Evolutionary conservation across 2,113 vertebrate species (phyloP).

Genomic region (Cepphus grylle): DNA sequence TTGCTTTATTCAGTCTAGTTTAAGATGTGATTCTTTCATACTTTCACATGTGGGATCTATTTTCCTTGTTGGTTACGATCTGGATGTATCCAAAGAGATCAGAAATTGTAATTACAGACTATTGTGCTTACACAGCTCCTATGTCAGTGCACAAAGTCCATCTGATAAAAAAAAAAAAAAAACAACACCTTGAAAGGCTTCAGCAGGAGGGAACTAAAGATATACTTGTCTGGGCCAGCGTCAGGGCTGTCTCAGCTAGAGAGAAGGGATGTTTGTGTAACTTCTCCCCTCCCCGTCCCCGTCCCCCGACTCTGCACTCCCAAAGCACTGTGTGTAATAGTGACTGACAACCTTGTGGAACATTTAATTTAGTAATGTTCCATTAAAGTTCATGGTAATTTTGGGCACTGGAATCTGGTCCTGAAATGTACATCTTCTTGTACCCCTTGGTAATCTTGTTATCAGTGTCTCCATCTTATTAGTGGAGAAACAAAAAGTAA

Average conservation of each 20-base stretch:
- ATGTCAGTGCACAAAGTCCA: background rate
- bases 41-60: background rate
- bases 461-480: background rate
- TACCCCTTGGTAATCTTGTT: background rate
- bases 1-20: background rate
- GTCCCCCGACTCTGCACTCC: background rate
- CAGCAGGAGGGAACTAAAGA: background rate
- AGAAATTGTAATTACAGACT: background rate
- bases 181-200: background rate
- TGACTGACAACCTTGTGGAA: background rate
- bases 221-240: background rate
- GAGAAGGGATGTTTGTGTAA: background rate
- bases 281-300: background rate
- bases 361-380: background rate
- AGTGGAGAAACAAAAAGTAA: background rate
- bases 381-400: background rate
- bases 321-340: background rate
- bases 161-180: background rate
- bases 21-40: background rate
- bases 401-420: background rate
- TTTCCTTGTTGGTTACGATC: background rate
- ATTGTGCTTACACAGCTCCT: background rate
- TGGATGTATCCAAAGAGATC: background rate
- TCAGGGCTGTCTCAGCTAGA: background rate
- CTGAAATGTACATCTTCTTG: background rate